Evolutionary conservation across 1,140 invertebrate species (phyloP).

Genomic region (Aphelenchoides avenae): DNA sequence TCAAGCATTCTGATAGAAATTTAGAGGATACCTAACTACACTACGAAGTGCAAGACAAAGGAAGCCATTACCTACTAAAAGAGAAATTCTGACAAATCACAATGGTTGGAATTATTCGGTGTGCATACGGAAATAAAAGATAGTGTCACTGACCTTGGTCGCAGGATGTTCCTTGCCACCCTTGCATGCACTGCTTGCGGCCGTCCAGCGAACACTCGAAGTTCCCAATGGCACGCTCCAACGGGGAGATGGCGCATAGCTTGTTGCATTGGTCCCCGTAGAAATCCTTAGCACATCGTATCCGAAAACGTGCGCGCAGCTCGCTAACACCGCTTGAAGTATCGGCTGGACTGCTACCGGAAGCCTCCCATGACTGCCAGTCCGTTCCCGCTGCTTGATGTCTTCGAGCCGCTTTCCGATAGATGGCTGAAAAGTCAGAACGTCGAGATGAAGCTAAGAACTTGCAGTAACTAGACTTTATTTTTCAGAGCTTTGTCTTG

Average conservation of each 20-base stretch:
- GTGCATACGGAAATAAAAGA: too few relatives aligned
- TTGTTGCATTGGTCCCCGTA: conserved; percentile 19
- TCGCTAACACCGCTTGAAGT: neutral
- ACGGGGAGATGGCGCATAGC: conserved; percentile 18
- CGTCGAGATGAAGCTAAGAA: too few relatives aligned
- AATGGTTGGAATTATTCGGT: too few relatives aligned
- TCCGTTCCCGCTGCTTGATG: conserved; percentile 5
- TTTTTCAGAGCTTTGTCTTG: too few relatives aligned
- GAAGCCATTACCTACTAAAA: too few relatives aligned
- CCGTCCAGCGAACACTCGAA: conserved; percentile 16
- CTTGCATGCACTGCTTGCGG: conserved; percentile 13
- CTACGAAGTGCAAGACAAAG: too few relatives aligned
- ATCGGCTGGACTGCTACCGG: neutral
- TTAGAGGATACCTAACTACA: too few relatives aligned
- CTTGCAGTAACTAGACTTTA: too few relatives aligned
- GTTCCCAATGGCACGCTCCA: conserved; percentile 13
- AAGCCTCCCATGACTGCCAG: conserved; percentile 7
- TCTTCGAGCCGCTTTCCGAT: neutral
- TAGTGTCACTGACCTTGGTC: conserved; percentile 2
- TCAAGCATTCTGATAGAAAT: too few relatives aligned
- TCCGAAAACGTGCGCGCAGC: neutral
- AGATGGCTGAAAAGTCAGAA: conserved; percentile 8
- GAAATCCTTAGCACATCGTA: conserved; percentile 19
- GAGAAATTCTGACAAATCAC: too few relatives aligned
- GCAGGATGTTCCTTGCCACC: conserved; percentile 11